Evolutionary conservation across 1,140 invertebrate genomes (phyloP).

Genomic region (Whitmania pigra): DNA sequence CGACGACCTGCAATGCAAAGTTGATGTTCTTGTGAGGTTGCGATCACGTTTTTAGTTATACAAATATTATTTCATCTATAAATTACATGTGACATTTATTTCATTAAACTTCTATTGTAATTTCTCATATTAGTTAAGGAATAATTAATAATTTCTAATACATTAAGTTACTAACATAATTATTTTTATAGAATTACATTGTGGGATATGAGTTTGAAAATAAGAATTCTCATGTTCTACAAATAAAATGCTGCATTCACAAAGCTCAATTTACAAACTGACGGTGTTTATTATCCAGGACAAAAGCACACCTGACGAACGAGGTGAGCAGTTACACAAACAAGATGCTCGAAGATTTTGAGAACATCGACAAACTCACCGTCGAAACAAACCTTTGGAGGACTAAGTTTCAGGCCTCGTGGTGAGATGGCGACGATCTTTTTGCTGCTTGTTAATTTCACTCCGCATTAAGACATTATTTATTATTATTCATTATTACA

Average conservation of each 20-base stretch:
- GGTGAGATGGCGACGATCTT: slow-evolving; percentile 40
- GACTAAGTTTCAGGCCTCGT: slow-evolving; percentile 84
- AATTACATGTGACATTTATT: not conserved
- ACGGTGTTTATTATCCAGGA: slow-evolving; percentile 48
- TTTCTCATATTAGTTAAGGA: too few species aligned
- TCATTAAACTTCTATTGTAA: not conserved
- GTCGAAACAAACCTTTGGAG: slow-evolving; percentile 89
- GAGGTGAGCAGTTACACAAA: slow-evolving; percentile 71
- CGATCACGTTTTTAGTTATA: not conserved
- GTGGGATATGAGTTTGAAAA: too few species aligned
- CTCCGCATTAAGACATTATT: too few species aligned
- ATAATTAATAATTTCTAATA: too few species aligned
- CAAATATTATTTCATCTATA: not conserved
- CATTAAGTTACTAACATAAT: too few species aligned
- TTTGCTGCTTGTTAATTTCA: too few species aligned
- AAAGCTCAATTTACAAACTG: too few species aligned
- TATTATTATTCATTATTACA: too few species aligned
- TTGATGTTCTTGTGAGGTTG: slow-evolving; percentile 60
- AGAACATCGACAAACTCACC: slow-evolving; percentile 77
- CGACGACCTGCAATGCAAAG: slow-evolving; percentile 74
- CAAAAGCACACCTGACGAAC: slow-evolving; percentile 70
- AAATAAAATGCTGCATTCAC: too few species aligned
- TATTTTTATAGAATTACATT: too few species aligned
- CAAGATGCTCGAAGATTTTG: slow-evolving; percentile 65
- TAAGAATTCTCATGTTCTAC: too few species aligned